Conservation (phyloP, 2,113 vertebrate species). For the Tetrax tetrax region DNA sequence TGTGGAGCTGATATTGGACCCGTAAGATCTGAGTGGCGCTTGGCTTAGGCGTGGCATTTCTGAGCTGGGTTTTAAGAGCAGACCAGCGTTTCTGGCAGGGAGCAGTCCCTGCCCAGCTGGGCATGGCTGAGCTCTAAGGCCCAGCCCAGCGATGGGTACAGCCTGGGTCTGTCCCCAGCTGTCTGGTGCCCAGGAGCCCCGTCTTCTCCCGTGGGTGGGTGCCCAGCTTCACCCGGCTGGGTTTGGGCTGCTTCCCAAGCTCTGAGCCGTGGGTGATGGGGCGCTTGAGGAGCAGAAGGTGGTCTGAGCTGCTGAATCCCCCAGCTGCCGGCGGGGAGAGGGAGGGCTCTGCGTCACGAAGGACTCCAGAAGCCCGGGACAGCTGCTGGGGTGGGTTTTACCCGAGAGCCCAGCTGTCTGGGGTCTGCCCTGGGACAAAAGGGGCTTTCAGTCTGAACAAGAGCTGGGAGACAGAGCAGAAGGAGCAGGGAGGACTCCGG, state of each 20-base stretch:
- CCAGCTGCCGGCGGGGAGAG: constrained; percentile 19
- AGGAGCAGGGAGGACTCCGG: background rate
- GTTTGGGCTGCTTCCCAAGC: background rate
- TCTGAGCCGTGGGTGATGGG: background rate
- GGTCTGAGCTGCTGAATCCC: background rate
- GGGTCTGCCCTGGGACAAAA: constrained; percentile 29
- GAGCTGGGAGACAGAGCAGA: background rate
- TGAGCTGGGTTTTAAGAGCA: background rate
- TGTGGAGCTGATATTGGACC: background rate
- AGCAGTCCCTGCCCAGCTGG: background rate
- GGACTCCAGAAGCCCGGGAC: background rate
- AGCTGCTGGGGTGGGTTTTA: constrained; percentile 57
- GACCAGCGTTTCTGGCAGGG: background rate
- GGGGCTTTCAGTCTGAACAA: constrained; percentile 40
- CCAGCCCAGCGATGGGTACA: background rate
- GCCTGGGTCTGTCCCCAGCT: background rate
- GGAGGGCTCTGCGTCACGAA: background rate
- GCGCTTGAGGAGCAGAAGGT: background rate
- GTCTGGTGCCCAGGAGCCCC: background rate
- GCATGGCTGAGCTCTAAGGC: background rate
- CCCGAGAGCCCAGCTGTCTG: constrained; percentile 36
- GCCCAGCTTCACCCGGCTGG: fast-evolving
- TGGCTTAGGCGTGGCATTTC: background rate
- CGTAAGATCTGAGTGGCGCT: fast-evolving
- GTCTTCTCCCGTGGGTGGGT: fast-evolving